Conservation (phyloP, 2,797 vertebrate genomes). For the Pyrocephalus nanus region DNA sequence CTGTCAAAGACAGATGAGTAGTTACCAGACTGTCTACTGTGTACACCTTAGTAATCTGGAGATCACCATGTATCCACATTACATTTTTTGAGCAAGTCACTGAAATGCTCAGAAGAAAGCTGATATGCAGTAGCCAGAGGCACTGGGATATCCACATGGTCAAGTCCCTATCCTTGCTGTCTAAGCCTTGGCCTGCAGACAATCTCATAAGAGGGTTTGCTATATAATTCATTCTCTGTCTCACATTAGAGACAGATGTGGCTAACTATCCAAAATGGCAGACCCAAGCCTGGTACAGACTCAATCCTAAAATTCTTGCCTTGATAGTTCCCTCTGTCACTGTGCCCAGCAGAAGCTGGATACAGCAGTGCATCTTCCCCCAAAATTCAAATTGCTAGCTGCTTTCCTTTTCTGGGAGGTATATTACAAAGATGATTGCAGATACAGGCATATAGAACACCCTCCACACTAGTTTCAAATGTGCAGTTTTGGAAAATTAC, state of each 20-base stretch:
- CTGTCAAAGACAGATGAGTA: neutral
- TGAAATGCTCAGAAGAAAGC: neutral
- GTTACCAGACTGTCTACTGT: neutral
- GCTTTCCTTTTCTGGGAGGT: neutral
- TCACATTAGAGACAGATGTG: neutral
- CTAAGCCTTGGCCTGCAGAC: neutral
- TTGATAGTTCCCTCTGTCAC: neutral
- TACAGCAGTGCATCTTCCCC: neutral
- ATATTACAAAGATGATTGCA: neutral
- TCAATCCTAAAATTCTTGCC: neutral
- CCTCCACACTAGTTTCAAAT: conserved; percentile 6
- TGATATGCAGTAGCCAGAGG: fast-evolving
- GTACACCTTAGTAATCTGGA: neutral
- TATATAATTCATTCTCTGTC: neutral
- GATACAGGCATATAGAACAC: neutral
- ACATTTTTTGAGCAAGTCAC: neutral
- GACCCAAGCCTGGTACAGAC: neutral
- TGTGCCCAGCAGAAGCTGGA: neutral
- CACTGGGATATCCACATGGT: neutral
- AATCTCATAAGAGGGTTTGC: neutral
- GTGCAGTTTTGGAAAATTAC: conserved; percentile 51
- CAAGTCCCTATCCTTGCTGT: neutral
- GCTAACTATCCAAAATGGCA: neutral
- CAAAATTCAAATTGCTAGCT: neutral
- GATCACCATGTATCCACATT: neutral